Conservation (phyloP, 64 coral and sea anemone species). For the Hydrozoanthus tunicans region DNA sequence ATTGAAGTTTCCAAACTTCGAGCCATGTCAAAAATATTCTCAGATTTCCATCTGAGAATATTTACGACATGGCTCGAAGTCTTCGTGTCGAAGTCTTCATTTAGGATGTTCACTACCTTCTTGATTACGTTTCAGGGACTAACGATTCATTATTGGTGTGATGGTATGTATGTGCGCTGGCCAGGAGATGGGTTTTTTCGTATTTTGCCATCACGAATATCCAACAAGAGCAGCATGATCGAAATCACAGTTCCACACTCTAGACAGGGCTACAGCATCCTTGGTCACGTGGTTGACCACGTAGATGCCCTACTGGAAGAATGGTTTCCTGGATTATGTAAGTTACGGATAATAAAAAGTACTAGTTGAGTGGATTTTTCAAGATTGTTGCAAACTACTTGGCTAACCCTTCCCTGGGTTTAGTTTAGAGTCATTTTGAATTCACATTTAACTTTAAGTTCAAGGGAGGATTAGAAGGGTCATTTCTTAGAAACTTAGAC, state of each 20-base stretch:
- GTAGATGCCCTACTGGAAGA: slow-evolving; percentile 87
- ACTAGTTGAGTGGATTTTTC: too few species aligned
- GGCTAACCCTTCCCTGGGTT: too few species aligned
- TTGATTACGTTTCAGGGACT: slow-evolving; percentile 27
- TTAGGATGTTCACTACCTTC: not conserved
- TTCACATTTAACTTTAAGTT: too few species aligned
- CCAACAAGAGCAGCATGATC: slow-evolving; percentile 48
- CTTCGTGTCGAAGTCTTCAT: too few species aligned
- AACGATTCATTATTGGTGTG: slow-evolving; percentile 73
- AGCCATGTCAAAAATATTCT: too few species aligned
- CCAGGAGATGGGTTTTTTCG: slow-evolving; percentile 59
- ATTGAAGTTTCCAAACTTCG: too few species aligned
- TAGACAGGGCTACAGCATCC: slow-evolving; percentile 63
- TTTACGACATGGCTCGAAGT: too few species aligned
- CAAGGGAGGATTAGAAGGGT: too few species aligned
- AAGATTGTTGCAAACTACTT: too few species aligned
- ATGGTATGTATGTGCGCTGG: slow-evolving; percentile 70
- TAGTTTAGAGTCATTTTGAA: not conserved
- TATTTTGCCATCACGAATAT: slow-evolving; percentile 46
- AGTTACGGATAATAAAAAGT: slow-evolving; percentile 4
- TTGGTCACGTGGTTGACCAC: slow-evolving; percentile 87
- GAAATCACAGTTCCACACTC: slow-evolving; percentile 74
- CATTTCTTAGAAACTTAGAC: too few species aligned
- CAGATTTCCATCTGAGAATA: too few species aligned
- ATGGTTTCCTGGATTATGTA: slow-evolving; percentile 92